Evolutionary conservation across 2,888 invertebrate species (phyloP).

Genomic region (Agrenia bidenticulata): DNA sequence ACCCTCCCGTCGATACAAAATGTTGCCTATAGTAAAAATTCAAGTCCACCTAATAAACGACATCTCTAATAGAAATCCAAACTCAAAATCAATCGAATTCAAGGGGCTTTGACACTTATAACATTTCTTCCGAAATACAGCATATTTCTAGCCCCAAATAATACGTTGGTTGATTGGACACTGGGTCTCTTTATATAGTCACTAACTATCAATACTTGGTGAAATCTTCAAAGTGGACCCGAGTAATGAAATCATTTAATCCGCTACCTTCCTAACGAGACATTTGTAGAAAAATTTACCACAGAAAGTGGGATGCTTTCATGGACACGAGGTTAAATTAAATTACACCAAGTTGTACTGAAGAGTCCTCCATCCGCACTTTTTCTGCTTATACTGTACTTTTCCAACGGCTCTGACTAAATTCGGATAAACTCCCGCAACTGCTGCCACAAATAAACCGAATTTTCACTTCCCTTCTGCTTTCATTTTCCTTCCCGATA

Average conservation of each 20-base stretch:
- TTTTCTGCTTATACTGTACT: neutral
- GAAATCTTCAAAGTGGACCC: conserved; percentile 8
- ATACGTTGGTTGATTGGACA: neutral
- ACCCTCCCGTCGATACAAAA: no score
- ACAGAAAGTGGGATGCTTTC: neutral
- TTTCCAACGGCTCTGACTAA: neutral
- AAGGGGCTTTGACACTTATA: no score
- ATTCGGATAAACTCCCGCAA: neutral
- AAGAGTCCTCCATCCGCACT: neutral
- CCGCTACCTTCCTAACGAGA: conserved; percentile 17
- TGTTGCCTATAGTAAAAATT: no score
- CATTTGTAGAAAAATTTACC: conserved; percentile 7
- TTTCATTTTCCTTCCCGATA: neutral
- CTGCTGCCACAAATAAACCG: conserved; percentile 1
- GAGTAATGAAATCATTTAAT: conserved; percentile 21
- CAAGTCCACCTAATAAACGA: no score
- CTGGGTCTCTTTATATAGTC: neutral
- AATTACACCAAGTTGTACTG: neutral
- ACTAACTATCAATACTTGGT: neutral
- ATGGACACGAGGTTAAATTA: conserved; percentile 6
- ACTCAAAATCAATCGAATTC: no score
- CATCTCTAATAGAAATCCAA: no score
- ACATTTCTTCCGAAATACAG: neutral
- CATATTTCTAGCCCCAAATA: no score
- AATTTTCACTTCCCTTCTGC: neutral